Percentiles rank a stretch among this genome's conserved stretches.
These are phyloP conservation scores for Salvator merianae DNA, from an alignment of 2,113 vertebrate species.

Conservation along the genomic window DNA sequence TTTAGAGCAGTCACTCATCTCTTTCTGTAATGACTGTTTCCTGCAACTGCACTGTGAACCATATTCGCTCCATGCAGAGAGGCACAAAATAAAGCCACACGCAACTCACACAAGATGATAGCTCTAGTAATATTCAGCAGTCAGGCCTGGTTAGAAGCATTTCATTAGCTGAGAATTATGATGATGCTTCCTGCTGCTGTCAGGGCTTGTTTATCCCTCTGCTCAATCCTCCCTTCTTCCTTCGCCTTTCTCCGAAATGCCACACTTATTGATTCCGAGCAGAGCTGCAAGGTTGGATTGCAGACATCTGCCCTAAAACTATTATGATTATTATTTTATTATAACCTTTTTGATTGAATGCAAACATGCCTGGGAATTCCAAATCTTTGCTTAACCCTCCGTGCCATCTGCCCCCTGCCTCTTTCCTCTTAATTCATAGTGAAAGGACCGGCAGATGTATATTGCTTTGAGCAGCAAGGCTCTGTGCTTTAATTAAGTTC, in stretches of 20 bases:
- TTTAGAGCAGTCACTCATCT: constrained; percentile 59
- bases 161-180: constrained; percentile 69
- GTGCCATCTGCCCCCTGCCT: constrained; percentile 8
- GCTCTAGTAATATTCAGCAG: constrained; percentile 64
- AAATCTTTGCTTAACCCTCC: constrained; percentile 32
- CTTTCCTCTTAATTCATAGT: constrained; percentile 15
- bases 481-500: constrained; percentile 12
- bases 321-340: constrained; percentile 31
- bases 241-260: constrained; percentile 47
- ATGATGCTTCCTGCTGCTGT: constrained; percentile 71
- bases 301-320: constrained; percentile 47
- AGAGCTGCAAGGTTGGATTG: constrained; percentile 57
- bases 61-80: constrained; percentile 61
- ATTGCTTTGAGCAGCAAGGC: constrained; percentile 29
- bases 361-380: not conserved
- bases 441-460: not conserved
- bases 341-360: constrained; percentile 34
- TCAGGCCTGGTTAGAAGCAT: constrained; percentile 58
- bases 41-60: constrained; percentile 57
- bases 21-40: constrained; percentile 68
- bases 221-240: constrained; percentile 8
- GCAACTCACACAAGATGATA: constrained; percentile 53
- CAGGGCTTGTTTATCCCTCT: constrained; percentile 70
- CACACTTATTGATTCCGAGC: constrained; percentile 44
- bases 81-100: constrained; percentile 63